Base-by-base conservation (phyloP, 2,113 vertebrate species). In the Proteles cristata region DNA sequence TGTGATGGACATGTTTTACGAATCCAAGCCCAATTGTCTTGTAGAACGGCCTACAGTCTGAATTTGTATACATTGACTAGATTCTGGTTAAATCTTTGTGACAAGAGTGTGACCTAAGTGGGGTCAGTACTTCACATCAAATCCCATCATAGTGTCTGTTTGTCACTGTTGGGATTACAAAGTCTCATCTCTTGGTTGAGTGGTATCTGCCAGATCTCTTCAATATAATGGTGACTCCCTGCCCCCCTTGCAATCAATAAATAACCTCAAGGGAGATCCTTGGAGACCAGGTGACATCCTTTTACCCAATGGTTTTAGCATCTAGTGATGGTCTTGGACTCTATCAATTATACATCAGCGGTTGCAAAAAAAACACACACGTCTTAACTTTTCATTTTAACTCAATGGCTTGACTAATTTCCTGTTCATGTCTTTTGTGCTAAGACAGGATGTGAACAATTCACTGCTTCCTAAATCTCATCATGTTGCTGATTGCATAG, bases 381-480 rank as follows among this genome's bases (percentile, higher is more conserved):
- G 1, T 31, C 50, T 90, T 92, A 58, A 76, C 28, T 84, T 68
- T 89, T 79, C 79, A 92, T 63, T 86, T 76, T 69, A 96, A 79
- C 68, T 87, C 73, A 69, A 0, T 26, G 76, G 19, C 35, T 80
- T 45, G 39, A 79, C 73, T 66, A 8, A 77, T 82, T 93, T 97
- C 61, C 55, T 77, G n/a, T 69, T 77, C 23, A 15, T 63, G 31
- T 81, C 66, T 69, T 90, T 97, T 79, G 43, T 45, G 45, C 71
- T 81, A 53, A 74, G 48, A 31, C 39, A 83, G 17, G 17, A 16
- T 21, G 45, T 33, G 25, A 92, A 14, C 7, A 61, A 66, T 33
- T 87, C 28, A 10, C 35, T 82, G 14, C 73, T 88, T 73, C 48
- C 65, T 63, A 82, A 83, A 74, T 81, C 50, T 86, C 74, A 53